Base-by-base conservation (phyloP, 2,888 invertebrate species). In the Ormia ochracea region DNA sequence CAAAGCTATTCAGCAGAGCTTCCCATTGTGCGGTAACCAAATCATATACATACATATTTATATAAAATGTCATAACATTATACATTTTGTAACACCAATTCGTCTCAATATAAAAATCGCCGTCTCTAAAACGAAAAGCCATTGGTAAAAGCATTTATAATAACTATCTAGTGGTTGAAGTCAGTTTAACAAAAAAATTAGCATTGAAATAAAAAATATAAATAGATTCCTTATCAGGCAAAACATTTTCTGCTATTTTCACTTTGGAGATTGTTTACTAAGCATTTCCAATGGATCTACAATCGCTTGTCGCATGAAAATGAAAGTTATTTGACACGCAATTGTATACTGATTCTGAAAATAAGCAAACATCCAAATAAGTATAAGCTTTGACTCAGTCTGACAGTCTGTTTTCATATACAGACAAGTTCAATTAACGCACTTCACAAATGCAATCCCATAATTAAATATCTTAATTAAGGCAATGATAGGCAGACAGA, bases 401-500 rank as follows among this genome's bases (percentile, higher is more conserved):
- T n/a, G n/a, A 26, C 6, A 66, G 41, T 54, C 21, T 31, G 31
- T 41, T 48, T 59, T 38, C 33, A 28, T 23, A 1, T 5, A 33
- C 10, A 31, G 41, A 31, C 43, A 54, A 68, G 33, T 45, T n/a
- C 33, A 33, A 48, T 69, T 36, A 36, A 26, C 36, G 36, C 26
- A 63, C 41, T 52, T 70, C 56, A 58, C 41, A 63, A 58, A 70
- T 50, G 58, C 48, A 70, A 65, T 38, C 58, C 54, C 43, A 43
- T 26, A 70, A 70, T 59, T 70, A 77, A 70, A 65, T 48, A n/a
- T n/a, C 28, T 9, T 52, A 14, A 70, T 70, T 65, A 65, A 50
- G 33, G 50, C 10, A 58, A 70, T 63, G 54, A 50, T 36, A 9
- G 19, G 12, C 45, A 45, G 21, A 7, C 36, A 38, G 21, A 9